Percentiles rank a stretch among this genome's conserved stretches.
phyloP scores from a whole-genome alignment of 2,113 vertebrate genomes.

The Cariama cristata region DNA sequence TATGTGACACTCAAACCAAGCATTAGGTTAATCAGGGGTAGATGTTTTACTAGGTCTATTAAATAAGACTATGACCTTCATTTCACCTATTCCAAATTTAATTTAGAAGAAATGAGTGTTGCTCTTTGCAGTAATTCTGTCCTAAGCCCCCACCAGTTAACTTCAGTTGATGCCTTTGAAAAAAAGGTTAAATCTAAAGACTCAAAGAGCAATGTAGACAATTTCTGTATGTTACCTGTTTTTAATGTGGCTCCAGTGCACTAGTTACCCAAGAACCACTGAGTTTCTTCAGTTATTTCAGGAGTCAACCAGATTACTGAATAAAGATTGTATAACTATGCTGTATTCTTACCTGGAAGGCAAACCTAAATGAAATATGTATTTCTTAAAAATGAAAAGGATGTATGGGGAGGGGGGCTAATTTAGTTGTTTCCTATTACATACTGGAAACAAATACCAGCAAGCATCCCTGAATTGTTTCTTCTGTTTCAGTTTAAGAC shows the following conservation, averaged over 20 bases:
- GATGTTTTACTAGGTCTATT: background rate
- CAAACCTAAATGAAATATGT: background rate
- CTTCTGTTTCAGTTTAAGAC: background rate
- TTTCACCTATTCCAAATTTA: background rate
- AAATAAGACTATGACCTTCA: background rate
- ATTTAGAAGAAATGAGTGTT: background rate
- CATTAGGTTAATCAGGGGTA: background rate
- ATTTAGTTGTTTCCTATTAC: background rate
- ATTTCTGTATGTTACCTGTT: background rate
- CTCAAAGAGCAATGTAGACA: background rate
- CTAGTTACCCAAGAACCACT: background rate
- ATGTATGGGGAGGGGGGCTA: rapidly evolving
- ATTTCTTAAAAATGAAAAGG: background rate
- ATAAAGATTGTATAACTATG: background rate
- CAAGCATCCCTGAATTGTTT: background rate
- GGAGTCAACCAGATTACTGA: background rate
- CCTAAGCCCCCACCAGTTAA: background rate
- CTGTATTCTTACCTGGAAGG: background rate
- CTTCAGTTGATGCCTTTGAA: background rate
- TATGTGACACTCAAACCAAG: background rate
- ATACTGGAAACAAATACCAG: background rate
- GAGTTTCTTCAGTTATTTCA: background rate
- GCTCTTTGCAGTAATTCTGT: background rate
- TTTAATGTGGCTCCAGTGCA: background rate
- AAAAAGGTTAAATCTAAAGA: background rate